Evolutionary conservation across 2,797 vertebrate species (phyloP).

Genomic region (Lerista edwardsae): DNA sequence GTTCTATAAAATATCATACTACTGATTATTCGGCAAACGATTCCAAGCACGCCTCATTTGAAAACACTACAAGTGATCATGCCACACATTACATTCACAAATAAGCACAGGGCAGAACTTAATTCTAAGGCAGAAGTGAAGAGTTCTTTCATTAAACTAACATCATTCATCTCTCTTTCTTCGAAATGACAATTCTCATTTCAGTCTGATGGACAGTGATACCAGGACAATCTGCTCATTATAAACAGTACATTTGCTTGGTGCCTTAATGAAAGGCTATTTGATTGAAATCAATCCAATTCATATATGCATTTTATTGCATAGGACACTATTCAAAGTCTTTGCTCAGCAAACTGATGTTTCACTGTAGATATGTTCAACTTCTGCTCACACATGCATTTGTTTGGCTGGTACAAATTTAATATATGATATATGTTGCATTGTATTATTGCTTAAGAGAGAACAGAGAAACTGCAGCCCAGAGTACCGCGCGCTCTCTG

Average conservation of each 20-base stretch:
- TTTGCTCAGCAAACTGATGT: conserved; percentile 24
- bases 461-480: conserved; percentile 9
- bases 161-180: neutral
- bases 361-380: conserved; percentile 52
- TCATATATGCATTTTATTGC: neutral
- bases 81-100: conserved; percentile 42
- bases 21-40: conserved; percentile 48
- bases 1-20: conserved; percentile 59
- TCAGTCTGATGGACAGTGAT: neutral
- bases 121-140: conserved; percentile 32
- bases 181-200: neutral
- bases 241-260: conserved; percentile 35
- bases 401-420: conserved; percentile 37
- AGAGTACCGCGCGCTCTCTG: conserved; percentile 25
- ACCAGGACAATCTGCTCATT: conserved; percentile 47
- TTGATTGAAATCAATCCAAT: neutral
- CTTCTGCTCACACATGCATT: conserved; percentile 45
- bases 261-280: conserved; percentile 23
- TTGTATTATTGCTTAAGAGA: conserved; percentile 39
- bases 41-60: conserved; percentile 28
- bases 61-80: conserved; percentile 44
- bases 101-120: conserved; percentile 35
- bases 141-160: conserved; percentile 6
- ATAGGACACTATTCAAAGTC: neutral
- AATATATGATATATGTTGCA: conserved; percentile 4